Conservation (phyloP, 2,113 vertebrate genomes). For the Chlorodrepanis virens region DNA sequence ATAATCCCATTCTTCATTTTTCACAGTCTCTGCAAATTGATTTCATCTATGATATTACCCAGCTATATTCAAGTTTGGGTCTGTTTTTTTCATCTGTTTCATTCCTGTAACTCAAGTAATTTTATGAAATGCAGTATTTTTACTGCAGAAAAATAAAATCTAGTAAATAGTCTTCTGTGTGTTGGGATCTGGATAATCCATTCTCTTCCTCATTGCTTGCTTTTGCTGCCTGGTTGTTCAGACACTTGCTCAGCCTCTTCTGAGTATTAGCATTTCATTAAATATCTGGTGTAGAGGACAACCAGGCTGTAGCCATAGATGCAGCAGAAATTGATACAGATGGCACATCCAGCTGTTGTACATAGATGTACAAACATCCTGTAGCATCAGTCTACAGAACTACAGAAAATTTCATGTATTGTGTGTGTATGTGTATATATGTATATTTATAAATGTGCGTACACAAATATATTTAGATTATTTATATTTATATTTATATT, state of each 20-base stretch:
- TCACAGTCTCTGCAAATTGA: background rate
- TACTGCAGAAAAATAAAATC: background rate
- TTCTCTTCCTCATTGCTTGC: background rate
- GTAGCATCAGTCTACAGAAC: background rate
- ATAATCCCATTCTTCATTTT: background rate
- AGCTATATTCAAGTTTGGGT: background rate
- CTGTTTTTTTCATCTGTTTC: background rate
- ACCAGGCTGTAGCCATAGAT: background rate
- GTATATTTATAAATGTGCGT: rapidly evolving
- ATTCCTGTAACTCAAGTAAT: background rate
- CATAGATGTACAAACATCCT: background rate
- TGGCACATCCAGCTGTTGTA: background rate
- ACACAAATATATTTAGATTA: too few relatives aligned
- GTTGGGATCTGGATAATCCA: background rate
- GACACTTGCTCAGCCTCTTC: background rate
- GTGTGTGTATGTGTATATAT: rapidly evolving
- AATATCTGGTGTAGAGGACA: background rate
- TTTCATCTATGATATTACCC: background rate
- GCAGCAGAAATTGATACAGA: background rate
- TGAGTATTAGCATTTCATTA: background rate
- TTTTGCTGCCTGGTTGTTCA: background rate
- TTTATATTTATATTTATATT: background rate
- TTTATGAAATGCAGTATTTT: background rate
- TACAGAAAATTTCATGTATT: background rate
- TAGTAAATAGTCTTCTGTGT: background rate